A percentile compares a stretch with the other conserved stretches of the same genome.
Conservation (phyloP, 2,888 invertebrate genomes). For the Epirrita christyi region DNA sequence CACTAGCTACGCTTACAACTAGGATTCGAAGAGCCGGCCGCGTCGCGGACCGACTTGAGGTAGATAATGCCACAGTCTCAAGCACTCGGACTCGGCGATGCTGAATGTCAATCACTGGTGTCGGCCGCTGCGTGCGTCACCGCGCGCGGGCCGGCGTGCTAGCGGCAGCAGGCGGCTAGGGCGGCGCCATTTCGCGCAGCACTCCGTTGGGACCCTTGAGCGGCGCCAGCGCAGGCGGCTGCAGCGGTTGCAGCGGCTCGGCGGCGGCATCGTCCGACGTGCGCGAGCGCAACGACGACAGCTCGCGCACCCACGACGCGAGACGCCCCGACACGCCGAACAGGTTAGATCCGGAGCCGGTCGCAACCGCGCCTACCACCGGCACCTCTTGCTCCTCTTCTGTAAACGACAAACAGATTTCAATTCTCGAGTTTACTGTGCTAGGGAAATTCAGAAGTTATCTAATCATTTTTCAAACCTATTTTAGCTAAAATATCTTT, state of each 20-base stretch:
- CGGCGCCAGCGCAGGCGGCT: constrained; percentile 24
- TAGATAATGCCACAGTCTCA: constrained; percentile 52
- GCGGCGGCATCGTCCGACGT: constrained; percentile 70
- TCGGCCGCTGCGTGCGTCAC: not conserved
- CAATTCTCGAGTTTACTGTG: not conserved
- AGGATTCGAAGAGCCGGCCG: constrained; percentile 75
- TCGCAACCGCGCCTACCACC: constrained; percentile 79
- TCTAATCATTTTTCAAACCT: too few species aligned
- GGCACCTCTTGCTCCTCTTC: constrained; percentile 73
- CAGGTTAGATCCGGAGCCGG: constrained; percentile 77
- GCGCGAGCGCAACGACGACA: constrained; percentile 74
- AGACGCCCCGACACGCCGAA: constrained; percentile 81
- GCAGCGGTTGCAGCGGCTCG: constrained; percentile 54
- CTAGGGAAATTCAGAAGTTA: not conserved
- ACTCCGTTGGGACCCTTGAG: constrained; percentile 60
- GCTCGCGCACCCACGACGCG: constrained; percentile 80
- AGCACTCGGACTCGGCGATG: constrained; percentile 2
- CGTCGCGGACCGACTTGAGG: constrained; percentile 61
- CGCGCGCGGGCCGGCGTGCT: constrained; percentile 22
- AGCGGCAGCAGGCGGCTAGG: constrained; percentile 29
- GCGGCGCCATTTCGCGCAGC: constrained; percentile 47
- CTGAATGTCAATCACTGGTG: constrained; percentile 2
- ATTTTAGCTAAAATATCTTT: too few species aligned
- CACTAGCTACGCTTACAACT: constrained; percentile 75
- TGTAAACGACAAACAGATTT: not conserved